Base-by-base conservation (phyloP, 2,888 invertebrate species). In the Margaritifera margaritifera region DNA sequence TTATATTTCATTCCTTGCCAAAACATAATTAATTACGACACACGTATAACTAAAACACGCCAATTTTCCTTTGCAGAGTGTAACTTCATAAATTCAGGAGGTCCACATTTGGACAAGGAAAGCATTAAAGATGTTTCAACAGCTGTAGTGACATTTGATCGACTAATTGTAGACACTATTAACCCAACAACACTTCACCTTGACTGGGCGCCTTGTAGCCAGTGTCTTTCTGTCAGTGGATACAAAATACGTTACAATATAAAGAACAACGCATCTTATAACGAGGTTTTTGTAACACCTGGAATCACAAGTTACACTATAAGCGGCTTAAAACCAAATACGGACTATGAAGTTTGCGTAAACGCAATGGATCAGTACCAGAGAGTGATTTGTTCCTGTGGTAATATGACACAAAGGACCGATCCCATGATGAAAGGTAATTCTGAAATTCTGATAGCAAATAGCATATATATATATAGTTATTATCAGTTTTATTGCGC, bases 171-270 rank as follows among this genome's bases (percentile, higher is more conserved):
- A n/a, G 74, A 74, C 51, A 64, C 61, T n/a, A 58, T 74, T 42
- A 74, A 66, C 54, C 27, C 68, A 20, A 68, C 74, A 18, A 71
- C 71, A n/a, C 50, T 74, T 25, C 62, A 66, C 53, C 60, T 74
- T 57, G 74, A 74, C 66, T 74, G 74, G 74, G 70, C 70, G 27
- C 74, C 74, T 1, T 63, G 60, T 6, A 20, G 55, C 11, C 60
- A 62, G 50, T 58, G 62, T 57, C 70, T 71, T 62, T 53, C 60
- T 22, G 25, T 71, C 1, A 24, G 60, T 52, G 74, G 74, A 20
- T 74, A 74, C 61, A 71, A 74, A 60, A 70, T 74, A n/a, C 65
- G 74, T 22, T 74, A 74, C 27, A 62, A 68, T 18, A 71, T 71
- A 31, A 68, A 59, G 56, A 68, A 74, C 63, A 70, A 61, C 31